These are phyloP conservation scores for Dendrolimus kikuchii DNA, from an alignment of 1,140 invertebrate species.

Conservation along the genomic window DNA sequence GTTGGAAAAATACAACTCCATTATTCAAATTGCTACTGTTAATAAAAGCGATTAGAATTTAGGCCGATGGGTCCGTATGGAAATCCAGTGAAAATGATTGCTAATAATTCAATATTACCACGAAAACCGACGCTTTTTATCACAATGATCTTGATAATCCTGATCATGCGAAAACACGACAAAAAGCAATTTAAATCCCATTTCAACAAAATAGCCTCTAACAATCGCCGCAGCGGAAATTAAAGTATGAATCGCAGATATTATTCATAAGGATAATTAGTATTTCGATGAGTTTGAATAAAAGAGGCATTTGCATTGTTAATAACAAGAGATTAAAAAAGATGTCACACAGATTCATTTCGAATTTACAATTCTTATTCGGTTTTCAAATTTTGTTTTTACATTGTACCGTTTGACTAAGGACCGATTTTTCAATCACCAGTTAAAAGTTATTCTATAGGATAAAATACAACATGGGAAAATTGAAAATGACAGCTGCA, in stretches of 20 bases:
- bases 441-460: no score
- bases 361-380: no score
- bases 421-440: no score
- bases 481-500: no score
- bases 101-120: conserved; percentile 9
- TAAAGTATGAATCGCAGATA: conserved; percentile 32
- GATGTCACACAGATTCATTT: no score
- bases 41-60: conserved; percentile 4
- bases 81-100: conserved; percentile 1
- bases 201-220: conserved; percentile 23
- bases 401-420: no score
- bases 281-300: conserved; percentile 29
- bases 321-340: conserved; percentile 11
- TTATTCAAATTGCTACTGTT: conserved; percentile 4
- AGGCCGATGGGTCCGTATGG: no score
- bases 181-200: conserved; percentile 38
- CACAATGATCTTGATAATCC: conserved; percentile 22
- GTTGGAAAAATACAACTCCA: conserved; percentile 2
- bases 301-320: conserved; percentile 32
- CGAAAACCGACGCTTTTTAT: neutral
- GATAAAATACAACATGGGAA: no score
- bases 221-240: conserved; percentile 34
- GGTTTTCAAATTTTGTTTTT: no score
- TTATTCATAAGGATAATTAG: conserved; percentile 41
- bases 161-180: conserved; percentile 29